phyloP scores from a whole-genome alignment of 2,113 vertebrate genomes.

The Ginglymostoma cirratum region DNA sequence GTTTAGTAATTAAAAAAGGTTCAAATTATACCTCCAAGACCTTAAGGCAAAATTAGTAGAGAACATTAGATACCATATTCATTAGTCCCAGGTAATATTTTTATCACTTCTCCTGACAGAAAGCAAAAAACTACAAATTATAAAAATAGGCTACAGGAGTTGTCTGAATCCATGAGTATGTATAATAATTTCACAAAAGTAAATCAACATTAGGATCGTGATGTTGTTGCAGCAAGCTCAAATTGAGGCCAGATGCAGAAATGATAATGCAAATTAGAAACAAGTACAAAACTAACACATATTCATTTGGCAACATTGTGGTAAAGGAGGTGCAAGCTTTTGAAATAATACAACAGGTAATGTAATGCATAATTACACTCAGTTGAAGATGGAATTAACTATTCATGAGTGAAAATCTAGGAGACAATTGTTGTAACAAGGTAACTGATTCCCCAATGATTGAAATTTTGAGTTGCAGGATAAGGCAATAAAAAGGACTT shows the following conservation, averaged over 20 bases:
- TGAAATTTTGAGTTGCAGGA: constrained; percentile 11
- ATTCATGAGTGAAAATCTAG: constrained; percentile 29
- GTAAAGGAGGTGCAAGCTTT: background rate
- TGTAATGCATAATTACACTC: constrained; percentile 34
- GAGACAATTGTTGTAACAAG: constrained; percentile 24
- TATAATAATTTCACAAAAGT: background rate
- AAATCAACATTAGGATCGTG: constrained; percentile 1
- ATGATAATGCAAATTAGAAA: constrained; percentile 28
- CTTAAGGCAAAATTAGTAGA: background rate
- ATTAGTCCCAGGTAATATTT: background rate
- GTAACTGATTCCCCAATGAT: constrained; percentile 21
- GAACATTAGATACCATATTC: background rate
- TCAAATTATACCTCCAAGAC: background rate
- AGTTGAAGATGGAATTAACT: constrained; percentile 27
- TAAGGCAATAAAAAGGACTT: background rate
- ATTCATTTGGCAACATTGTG: constrained; percentile 17
- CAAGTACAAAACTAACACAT: background rate
- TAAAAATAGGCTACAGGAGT: background rate
- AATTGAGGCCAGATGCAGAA: background rate
- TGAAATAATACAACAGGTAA: constrained; percentile 18
- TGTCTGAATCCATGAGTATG: background rate
- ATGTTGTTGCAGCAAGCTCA: background rate
- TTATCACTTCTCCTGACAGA: background rate
- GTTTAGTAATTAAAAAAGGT: background rate
- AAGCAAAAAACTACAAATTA: background rate